These are phyloP conservation scores for Acholoe squamosa DNA, from an alignment of 2,888 invertebrate species.

Conservation along the genomic window DNA sequence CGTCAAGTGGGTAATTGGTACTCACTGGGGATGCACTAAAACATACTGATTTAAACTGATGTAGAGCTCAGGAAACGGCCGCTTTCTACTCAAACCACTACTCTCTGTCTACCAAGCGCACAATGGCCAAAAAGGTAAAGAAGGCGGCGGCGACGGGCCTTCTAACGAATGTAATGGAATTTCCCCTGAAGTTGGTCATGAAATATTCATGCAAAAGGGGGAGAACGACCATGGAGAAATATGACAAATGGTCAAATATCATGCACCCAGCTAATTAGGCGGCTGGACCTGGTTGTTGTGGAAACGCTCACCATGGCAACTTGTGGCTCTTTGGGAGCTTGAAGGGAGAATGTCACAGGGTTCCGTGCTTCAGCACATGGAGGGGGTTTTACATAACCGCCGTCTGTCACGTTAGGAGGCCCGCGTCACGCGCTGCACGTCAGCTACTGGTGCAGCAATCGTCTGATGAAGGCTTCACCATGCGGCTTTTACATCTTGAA, in stretches of 20 bases:
- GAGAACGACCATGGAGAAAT: conserved; percentile 31
- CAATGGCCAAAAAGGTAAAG: not conserved
- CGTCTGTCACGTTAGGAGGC: not conserved
- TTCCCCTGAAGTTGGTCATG: conserved; percentile 40
- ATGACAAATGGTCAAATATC: conserved; percentile 33
- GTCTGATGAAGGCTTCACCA: not conserved
- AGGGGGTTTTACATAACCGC: not conserved
- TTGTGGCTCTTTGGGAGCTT: not conserved
- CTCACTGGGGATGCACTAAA: not conserved
- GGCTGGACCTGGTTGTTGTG: conserved; percentile 36
- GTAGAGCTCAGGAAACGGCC: not conserved
- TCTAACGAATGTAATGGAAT: conserved; percentile 48
- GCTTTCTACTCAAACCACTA: not conserved
- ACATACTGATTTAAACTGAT: conserved; percentile 8
- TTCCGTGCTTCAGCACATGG: not conserved
- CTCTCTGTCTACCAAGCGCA: not conserved
- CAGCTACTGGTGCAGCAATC: not conserved
- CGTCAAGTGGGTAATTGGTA: conserved; percentile 11
- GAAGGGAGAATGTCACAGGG: conserved; percentile 5
- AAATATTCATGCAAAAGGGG: conserved; percentile 23
- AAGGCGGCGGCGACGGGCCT: not conserved
- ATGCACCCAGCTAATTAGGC: conserved; percentile 23
- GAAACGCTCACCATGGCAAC: conserved; percentile 51
- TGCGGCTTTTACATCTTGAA: not conserved
- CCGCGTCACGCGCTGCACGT: not conserved